Base-by-base conservation (phyloP, 2,797 vertebrate genomes). In the Salmo trutta region DNA sequence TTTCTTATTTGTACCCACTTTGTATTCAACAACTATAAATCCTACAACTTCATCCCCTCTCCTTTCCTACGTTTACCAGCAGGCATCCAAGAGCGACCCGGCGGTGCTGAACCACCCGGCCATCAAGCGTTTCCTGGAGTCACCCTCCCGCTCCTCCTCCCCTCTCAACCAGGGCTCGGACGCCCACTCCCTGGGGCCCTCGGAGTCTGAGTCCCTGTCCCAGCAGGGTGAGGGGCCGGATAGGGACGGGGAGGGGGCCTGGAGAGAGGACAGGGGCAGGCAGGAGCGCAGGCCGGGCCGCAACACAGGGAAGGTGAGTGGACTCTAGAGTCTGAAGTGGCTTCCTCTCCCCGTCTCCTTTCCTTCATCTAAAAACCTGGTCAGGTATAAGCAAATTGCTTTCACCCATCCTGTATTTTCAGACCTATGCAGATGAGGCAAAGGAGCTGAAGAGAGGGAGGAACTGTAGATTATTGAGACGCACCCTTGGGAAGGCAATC, bases 151-250 rank as follows among this genome's bases (percentile, higher is more conserved):
- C 77, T 98, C 98, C 0, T 98, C 98, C 0, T 99, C 98, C 62
- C 98, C 98, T 75, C 95, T 97, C 83, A 97, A 99, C 92, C 98
- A 99, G 84, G 96, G 96, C 81, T 98, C 97, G 5, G 98, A 99
- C 86, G 96, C 97, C 4, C 96, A 94, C 7, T 99, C 98, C 71
- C 92, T 96, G 76, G 96, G 93, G 85, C 97, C 97, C 78, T 99
- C 98, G 0, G 98, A 99, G 94, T 95, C 95, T 0, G 98, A 99
- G 88, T 97, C 97, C 0, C 91, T 98, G 36, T 97, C 96, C 19
- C 97, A 98, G 56, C 96, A 96, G 77, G 96, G 94, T 75, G 97
- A 98, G 64, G 94, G 94, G 41, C 94, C 94, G 78, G 98, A 99
- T 75, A 95, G 94, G 84, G 97, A 98, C 31, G 91, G 77, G 8